These are phyloP conservation scores for Campoletis raptor DNA, from an alignment of 2,888 invertebrate species.

Conservation along the genomic window DNA sequence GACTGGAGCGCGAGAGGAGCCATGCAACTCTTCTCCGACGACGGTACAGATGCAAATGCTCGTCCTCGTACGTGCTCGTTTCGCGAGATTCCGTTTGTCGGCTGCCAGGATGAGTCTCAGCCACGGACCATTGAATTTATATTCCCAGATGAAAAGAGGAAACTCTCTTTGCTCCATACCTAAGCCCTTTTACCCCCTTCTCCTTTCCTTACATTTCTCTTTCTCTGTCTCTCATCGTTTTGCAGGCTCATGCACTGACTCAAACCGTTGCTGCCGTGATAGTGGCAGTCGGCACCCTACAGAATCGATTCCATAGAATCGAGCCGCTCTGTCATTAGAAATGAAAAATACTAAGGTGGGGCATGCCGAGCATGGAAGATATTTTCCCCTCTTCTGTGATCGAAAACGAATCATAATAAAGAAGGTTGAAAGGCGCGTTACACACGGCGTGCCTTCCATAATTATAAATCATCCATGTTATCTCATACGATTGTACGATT, in stretches of 20 bases:
- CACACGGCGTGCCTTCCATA: slow-evolving; percentile 35
- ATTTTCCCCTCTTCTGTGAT: slow-evolving; percentile 37
- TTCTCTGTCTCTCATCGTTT: slow-evolving; percentile 59
- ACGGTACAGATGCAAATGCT: slow-evolving; percentile 70
- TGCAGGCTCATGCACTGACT: slow-evolving; percentile 33
- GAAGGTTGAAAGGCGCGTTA: slow-evolving; percentile 47
- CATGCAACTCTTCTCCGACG: slow-evolving; percentile 53
- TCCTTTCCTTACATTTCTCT: slow-evolving; percentile 47
- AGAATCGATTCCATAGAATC: slow-evolving; percentile 59
- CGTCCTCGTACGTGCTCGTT: slow-evolving; percentile 71
- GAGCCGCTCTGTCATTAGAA: slow-evolving; percentile 68
- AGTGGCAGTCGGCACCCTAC: slow-evolving; percentile 60
- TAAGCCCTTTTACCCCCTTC: slow-evolving; percentile 7
- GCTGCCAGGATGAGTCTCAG: slow-evolving; percentile 68
- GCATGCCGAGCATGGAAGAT: slow-evolving; percentile 49
- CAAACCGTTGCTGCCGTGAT: slow-evolving; percentile 11
- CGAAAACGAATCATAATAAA: slow-evolving; percentile 60
- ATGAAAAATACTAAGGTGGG: slow-evolving; percentile 69
- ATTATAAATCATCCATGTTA: slow-evolving; percentile 63
- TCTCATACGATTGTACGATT: slow-evolving; percentile 40
- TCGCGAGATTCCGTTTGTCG: slow-evolving; percentile 73
- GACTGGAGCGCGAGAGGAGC: slow-evolving; percentile 48
- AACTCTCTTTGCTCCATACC: slow-evolving; percentile 58
- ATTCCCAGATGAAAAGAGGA: slow-evolving; percentile 71
- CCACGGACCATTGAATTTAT: slow-evolving; percentile 72